Evolutionary conservation across 2,113 vertebrate species (phyloP), one percentile per base, ranked within the genome.

Genomic region (Oncorhynchus clarkii): DNA sequence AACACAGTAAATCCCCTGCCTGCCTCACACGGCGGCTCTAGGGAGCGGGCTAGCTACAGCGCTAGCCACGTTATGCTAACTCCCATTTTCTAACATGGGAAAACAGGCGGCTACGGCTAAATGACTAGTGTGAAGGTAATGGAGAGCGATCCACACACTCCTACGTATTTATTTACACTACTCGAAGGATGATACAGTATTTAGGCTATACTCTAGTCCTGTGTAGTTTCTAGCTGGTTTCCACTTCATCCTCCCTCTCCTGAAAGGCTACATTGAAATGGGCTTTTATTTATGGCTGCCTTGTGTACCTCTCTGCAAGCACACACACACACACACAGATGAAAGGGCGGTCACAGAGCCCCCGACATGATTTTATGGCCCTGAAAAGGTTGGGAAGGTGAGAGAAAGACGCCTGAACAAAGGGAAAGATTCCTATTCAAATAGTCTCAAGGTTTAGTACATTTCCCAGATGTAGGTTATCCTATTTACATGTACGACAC

Each of bases 281-380:
- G 13, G 51, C 51, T 87, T 89, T 92, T 91, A 94, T 94, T 94
- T 93, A 93, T 88, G 90, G 85, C 86, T 82, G 81, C 80, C 90
- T 85, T 62, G 89, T 85, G 84, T 88, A 62, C 59, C 57, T n/a
- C 18, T 20, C 9, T 60, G 82, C 80, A 88, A 84, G 82, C 80
- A 81, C 57, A 74, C 69, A 73, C 79, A 70, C 76, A 86, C 80
- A 84, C 82, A 86, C 78, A 84, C 79, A 75, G 84, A 92, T 93
- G 91, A 93, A 93, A 93, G 91, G 92, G 80, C 86, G 87, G 82
- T 89, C 87, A 88, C 85, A 85, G 87, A 85, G 89, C 89, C 88
- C 85, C 89, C 85, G 90, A 90, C 88, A 84, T 88, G 88, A 90
- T 91, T 93, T 92, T 93, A 92, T 92, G 92, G 88, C 91, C 90